Evolutionary conservation across 2,797 vertebrate species (phyloP).

Genomic region (Schizothorax lantsangensis): DNA sequence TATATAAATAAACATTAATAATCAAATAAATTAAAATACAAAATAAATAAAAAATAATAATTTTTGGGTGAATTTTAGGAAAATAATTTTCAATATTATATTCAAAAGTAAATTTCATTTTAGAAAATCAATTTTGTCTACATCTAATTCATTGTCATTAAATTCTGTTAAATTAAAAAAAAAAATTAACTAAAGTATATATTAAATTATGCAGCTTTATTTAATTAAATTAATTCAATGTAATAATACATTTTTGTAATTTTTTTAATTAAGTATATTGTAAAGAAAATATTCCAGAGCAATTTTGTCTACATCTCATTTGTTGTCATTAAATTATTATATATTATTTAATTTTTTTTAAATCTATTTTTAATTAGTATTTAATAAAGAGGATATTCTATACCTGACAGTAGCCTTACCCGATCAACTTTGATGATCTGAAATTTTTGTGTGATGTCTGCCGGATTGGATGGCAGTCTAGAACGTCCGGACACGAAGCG

Average conservation of each 20-base stretch:
- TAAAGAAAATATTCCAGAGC: background rate
- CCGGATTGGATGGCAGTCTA: slow-evolving; percentile 82
- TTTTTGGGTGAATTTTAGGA: background rate
- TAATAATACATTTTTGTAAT: background rate
- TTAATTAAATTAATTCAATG: background rate
- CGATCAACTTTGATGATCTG: slow-evolving; percentile 87
- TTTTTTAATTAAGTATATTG: background rate
- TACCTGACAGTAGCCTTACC: slow-evolving; percentile 69
- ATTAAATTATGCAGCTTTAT: too few relatives aligned
- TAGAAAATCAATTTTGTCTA: background rate
- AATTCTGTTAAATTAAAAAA: background rate
- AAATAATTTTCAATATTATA: background rate
- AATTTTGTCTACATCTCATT: background rate
- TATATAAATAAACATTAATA: background rate
- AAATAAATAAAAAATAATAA: accelerated
- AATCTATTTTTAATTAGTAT: background rate
- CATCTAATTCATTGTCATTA: background rate
- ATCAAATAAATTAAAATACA: background rate
- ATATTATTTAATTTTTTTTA: background rate
- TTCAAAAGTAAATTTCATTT: background rate
- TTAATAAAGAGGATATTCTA: background rate
- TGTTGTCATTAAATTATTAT: background rate
- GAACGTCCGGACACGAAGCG: slow-evolving; percentile 85
- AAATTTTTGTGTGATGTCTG: slow-evolving; percentile 84
- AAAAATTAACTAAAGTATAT: background rate